These are phyloP conservation scores for Physocephala rufipes DNA, from an alignment of 2,888 invertebrate genomes.

Conservation along the genomic window DNA sequence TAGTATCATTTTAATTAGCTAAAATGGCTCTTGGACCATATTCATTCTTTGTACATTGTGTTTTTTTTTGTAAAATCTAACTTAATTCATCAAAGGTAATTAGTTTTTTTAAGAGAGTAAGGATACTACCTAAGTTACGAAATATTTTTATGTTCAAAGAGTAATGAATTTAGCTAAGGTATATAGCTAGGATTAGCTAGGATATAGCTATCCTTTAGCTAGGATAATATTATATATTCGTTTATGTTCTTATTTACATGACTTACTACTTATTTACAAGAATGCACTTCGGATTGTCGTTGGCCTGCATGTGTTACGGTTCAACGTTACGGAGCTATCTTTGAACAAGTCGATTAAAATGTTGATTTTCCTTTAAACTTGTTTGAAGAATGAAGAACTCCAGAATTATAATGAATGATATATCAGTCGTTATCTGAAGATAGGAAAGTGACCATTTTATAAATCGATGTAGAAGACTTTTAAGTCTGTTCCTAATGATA, in stretches of 20 bases:
- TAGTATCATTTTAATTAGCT: too few species aligned
- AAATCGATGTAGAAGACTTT: background rate
- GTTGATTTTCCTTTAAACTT: background rate
- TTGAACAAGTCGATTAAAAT: background rate
- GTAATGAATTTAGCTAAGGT: too few species aligned
- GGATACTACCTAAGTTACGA: background rate
- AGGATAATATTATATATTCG: too few species aligned
- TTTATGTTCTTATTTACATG: background rate
- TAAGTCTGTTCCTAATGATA: background rate
- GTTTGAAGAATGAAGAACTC: too few species aligned
- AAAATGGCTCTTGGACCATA: too few species aligned
- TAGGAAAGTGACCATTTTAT: background rate
- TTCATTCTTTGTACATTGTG: too few species aligned
- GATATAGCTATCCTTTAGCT: too few species aligned
- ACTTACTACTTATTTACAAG: slow-evolving; percentile 8
- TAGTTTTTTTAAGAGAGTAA: background rate
- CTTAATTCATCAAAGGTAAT: too few species aligned
- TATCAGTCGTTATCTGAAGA: background rate
- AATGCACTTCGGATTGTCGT: background rate
- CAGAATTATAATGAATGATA: background rate
- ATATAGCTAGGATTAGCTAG: too few species aligned
- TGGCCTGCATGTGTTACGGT: background rate
- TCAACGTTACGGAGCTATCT: background rate
- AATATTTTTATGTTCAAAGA: background rate
- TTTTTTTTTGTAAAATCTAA: too few species aligned